These are phyloP conservation scores for Oryctes rhinoceros DNA, from an alignment of 1,140 invertebrate genomes.

Conservation along the genomic window DNA sequence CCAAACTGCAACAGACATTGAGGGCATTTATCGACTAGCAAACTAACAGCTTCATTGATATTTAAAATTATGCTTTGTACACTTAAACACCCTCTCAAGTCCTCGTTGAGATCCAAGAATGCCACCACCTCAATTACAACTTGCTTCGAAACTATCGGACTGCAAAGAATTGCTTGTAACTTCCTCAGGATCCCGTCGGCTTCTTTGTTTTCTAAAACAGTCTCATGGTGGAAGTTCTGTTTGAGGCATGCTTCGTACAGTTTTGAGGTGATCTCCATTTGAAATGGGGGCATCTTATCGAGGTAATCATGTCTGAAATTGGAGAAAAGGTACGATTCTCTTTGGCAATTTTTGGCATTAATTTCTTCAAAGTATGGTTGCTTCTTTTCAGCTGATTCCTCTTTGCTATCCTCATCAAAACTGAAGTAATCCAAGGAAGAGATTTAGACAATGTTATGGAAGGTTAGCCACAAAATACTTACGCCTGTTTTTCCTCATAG, in stretches of 20 bases:
- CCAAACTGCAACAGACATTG: slow-evolving; percentile 67
- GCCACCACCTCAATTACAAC: slow-evolving; percentile 53
- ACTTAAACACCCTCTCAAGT: slow-evolving; percentile 54
- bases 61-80: slow-evolving; percentile 54
- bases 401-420: neutral
- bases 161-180: slow-evolving; percentile 58
- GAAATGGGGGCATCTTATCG: slow-evolving; percentile 64
- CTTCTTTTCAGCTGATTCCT: neutral
- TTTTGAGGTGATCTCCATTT: slow-evolving; percentile 56
- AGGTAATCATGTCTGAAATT: slow-evolving; percentile 62
- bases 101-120: slow-evolving; percentile 56
- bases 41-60: slow-evolving; percentile 54
- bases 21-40: slow-evolving; percentile 66
- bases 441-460: neutral
- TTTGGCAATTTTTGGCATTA: slow-evolving; percentile 46
- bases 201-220: slow-evolving; percentile 47
- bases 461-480: neutral
- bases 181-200: slow-evolving; percentile 56
- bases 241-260: slow-evolving; percentile 54
- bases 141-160: slow-evolving; percentile 55
- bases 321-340: slow-evolving; percentile 62
- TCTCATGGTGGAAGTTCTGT: slow-evolving; percentile 43
- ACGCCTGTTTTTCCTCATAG: neutral
- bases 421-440: neutral
- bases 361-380: slow-evolving; percentile 54